Conservation (phyloP, 2,113 vertebrate genomes). For the Albula glossodonta region DNA sequence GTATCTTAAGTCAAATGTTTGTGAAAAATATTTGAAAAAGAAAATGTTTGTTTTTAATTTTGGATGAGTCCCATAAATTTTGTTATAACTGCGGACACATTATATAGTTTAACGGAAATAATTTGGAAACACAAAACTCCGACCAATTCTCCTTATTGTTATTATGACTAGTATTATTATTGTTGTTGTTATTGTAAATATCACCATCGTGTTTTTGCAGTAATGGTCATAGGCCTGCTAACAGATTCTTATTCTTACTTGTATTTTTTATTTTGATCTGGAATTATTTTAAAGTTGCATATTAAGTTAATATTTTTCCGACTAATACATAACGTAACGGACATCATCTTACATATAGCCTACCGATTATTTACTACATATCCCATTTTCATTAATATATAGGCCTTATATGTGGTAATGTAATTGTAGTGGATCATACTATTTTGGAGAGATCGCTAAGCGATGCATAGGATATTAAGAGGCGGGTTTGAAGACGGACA, state of each 20-base stretch:
- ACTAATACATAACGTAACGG: neutral
- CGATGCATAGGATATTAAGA: constrained; percentile 29
- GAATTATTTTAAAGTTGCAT: no score
- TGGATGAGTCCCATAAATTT: neutral
- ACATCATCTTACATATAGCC: neutral
- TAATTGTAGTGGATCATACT: neutral
- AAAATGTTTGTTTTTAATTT: neutral
- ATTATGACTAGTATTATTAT: constrained; percentile 4
- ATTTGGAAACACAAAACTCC: no score
- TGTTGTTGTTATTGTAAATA: neutral
- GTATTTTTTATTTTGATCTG: neutral
- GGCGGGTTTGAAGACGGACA: neutral
- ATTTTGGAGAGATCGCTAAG: neutral
- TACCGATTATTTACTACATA: neutral
- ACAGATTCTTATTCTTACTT: neutral
- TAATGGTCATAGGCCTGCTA: neutral
- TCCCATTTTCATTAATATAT: neutral
- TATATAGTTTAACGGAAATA: no score
- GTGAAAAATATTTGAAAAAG: neutral
- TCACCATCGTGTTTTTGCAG: neutral
- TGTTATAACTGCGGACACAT: neutral
- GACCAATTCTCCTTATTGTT: neutral
- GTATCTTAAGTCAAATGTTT: neutral
- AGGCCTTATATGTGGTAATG: neutral
- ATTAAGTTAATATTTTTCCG: no score